Evolutionary conservation across 2,888 invertebrate species (phyloP).

Genomic region (Drosophila macrospina): DNA sequence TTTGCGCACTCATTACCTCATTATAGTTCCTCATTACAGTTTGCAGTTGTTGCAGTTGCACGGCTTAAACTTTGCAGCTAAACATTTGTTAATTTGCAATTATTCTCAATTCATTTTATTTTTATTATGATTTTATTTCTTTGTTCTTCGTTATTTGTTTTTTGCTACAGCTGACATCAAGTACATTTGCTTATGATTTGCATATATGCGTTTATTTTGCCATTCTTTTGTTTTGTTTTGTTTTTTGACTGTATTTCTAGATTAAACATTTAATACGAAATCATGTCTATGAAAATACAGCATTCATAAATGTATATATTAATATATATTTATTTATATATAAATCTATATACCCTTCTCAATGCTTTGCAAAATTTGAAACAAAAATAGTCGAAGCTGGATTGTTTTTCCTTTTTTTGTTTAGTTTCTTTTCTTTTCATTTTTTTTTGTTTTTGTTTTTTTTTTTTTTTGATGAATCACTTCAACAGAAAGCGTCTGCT

Average conservation of each 20-base stretch:
- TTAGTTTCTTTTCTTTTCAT: no score
- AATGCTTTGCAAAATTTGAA: conserved; percentile 71
- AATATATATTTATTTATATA: conserved; percentile 45
- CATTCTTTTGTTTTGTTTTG: conserved; percentile 8
- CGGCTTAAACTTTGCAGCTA: conserved; percentile 26
- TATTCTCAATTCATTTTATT: conserved; percentile 24
- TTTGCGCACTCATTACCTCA: conserved; percentile 28
- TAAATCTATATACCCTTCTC: conserved; percentile 68
- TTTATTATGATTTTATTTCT: conserved; percentile 39
- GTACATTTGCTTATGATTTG: conserved; percentile 71
- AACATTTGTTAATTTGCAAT: conserved; percentile 32
- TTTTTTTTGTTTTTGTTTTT: no score
- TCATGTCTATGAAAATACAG: conserved; percentile 74
- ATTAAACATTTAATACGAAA: conserved; percentile 74
- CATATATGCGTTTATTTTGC: conserved; percentile 62
- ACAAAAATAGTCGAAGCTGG: conserved; percentile 44
- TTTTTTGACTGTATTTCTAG: conserved; percentile 63
- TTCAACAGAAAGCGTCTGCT: conserved; percentile 33
- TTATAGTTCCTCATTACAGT: conserved; percentile 17
- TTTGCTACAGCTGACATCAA: conserved; percentile 76
- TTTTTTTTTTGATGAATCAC: conserved; percentile 20
- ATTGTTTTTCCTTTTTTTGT: conserved; percentile 14
- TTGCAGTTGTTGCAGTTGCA: conserved; percentile 19
- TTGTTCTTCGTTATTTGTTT: conserved; percentile 44
- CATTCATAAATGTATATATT: conserved; percentile 56